Evolutionary conservation across 2,113 vertebrate genomes (phyloP).

Genomic region (Chitala chitala): DNA sequence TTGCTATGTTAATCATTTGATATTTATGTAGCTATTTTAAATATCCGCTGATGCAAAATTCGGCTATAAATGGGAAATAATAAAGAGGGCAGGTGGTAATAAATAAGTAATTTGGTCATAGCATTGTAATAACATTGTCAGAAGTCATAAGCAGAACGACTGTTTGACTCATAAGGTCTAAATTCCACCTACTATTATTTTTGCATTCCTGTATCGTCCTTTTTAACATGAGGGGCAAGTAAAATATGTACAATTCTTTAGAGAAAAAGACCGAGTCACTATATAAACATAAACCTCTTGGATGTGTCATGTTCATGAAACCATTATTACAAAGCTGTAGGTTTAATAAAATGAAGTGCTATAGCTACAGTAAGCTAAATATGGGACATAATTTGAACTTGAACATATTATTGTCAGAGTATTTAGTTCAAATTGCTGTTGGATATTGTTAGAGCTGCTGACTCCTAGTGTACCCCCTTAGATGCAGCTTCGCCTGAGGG

Average conservation of each 20-base stretch:
- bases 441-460: conserved; percentile 25
- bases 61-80: conserved; percentile 62
- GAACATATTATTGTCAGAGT: conserved; percentile 77
- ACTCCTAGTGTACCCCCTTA: too few relatives aligned
- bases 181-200: too few relatives aligned
- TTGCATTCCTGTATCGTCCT: too few relatives aligned
- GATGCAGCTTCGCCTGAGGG: too few relatives aligned
- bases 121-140: conserved; percentile 58
- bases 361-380: conserved; percentile 77
- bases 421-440: conserved; percentile 70
- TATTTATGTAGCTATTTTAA: conserved; percentile 84
- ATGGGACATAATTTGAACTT: conserved; percentile 78
- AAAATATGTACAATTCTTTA: conserved; percentile 81
- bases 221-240: conserved; percentile 68
- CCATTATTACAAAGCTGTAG: conserved; percentile 87
- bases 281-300: conserved; percentile 88
- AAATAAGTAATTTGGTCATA: conserved; percentile 45
- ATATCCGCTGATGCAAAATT: conserved; percentile 70
- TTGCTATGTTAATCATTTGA: conserved; percentile 82
- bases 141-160: conserved; percentile 83
- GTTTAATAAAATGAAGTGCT: conserved; percentile 89
- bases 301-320: conserved; percentile 83
- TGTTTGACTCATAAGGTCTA: conserved; percentile 80
- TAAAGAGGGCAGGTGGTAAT: conserved; percentile 36
- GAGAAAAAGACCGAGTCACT: conserved; percentile 91